Evolutionary conservation across 2,888 invertebrate genomes (phyloP), one percentile per base, ranked within the genome.

Genomic region (Empis stercorea): DNA sequence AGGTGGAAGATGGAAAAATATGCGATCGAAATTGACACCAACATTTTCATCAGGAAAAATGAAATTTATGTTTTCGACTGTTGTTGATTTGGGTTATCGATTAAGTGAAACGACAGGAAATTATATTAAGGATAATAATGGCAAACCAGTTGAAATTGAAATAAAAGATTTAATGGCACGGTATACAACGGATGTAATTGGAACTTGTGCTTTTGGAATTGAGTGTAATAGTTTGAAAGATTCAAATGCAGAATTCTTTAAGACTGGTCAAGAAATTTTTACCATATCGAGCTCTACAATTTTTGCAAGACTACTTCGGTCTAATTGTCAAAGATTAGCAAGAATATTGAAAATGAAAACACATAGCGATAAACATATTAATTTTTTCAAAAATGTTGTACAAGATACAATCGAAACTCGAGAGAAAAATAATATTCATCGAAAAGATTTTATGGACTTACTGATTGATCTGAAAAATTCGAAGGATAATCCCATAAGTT

Each of bases 61-160:
- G 32, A 32, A 32, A 13, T 32, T 32, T 13, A 32, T 32, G 32
- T 32, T 32, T 30, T 54, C 59, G 0, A 56, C 56, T 0, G 47
- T 68, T 11, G 16, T 61, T 3, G 49, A 56, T 11, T 58, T 62
- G 3, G 57, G 59, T 1, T 42, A 48, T 2, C 48, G 55, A 15
- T 54, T 71, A 13, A 36, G 39, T 9, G 13, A 32, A 32, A 13
- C 32, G 7, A 32, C 20, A 4, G 20, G 20, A 20, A 20, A 20
- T 4, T 20, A 20, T 20, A 20, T 20, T 20, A 20, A 32, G 32
- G 32, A 32, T 13, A 37, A 15, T 10, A 37, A 37, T 14, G 15
- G 37, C n/a, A 15, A 37, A 20, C 20, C 20, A 20, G 20, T 20
- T 14, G 37, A 37, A 14, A 14, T 41, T 9, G n/a, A 41, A n/a